Evolutionary conservation across 2,888 invertebrate species (phyloP).

Genomic region (Acanthococcus lagerstroemiae): DNA sequence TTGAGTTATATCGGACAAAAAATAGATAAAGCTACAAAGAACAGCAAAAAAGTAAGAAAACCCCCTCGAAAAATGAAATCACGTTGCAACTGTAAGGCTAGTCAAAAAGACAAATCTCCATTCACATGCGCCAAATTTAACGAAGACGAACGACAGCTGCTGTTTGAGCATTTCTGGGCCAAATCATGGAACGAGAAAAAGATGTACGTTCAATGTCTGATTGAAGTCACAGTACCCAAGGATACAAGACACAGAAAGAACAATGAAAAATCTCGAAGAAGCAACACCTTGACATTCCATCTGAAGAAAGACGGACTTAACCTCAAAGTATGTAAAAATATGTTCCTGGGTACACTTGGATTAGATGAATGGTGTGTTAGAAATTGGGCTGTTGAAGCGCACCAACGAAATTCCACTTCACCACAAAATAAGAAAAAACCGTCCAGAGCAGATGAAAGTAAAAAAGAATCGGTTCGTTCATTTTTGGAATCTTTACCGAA

Average conservation of each 20-base stretch:
- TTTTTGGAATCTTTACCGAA: too few relatives aligned
- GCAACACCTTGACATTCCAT: background rate
- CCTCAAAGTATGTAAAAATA: too few relatives aligned
- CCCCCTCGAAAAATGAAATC: background rate
- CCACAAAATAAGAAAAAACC: too few relatives aligned
- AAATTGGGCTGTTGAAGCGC: too few relatives aligned
- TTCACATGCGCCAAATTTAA: background rate
- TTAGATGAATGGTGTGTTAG: too few relatives aligned
- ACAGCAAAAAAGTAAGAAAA: background rate
- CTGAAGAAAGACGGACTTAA: too few relatives aligned
- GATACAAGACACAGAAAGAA: background rate
- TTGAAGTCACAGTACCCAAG: background rate
- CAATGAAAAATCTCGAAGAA: background rate
- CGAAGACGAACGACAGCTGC: background rate
- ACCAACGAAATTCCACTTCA: too few relatives aligned
- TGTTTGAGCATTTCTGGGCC: background rate
- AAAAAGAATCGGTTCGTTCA: too few relatives aligned
- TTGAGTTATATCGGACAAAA: background rate
- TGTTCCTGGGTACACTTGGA: too few relatives aligned
- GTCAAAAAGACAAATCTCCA: background rate
- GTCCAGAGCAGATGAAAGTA: too few relatives aligned
- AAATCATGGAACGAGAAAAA: background rate
- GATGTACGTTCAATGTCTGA: background rate
- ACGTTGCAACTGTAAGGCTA: background rate
- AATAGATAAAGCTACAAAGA: background rate